Evolutionary conservation across 2,888 invertebrate genomes (phyloP).

Genomic region (Oasisia sp.): DNA sequence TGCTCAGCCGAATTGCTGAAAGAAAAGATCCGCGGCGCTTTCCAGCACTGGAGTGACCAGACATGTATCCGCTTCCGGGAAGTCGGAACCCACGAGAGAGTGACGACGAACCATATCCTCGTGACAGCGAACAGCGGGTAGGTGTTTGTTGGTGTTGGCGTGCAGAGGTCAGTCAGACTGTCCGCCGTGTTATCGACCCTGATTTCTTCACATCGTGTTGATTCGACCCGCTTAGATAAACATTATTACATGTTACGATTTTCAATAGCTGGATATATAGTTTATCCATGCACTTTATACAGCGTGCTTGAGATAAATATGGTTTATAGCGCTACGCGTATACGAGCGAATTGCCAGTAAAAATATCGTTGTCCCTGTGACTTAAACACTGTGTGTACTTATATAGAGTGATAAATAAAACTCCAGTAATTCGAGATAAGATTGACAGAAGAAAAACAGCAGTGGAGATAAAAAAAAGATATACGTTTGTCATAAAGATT

Average conservation of each 20-base stretch:
- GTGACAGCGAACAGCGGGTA: constrained; percentile 1
- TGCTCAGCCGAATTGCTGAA: not conserved
- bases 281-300: no score
- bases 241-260: not conserved
- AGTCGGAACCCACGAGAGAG: constrained; percentile 9
- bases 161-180: not conserved
- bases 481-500: not conserved
- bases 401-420: no score
- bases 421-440: not conserved
- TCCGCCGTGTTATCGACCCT: not conserved
- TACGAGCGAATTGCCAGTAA: no score
- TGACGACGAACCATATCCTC: not conserved
- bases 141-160: not conserved
- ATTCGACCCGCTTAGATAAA: not conserved
- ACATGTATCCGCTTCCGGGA: constrained; percentile 25
- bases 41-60: constrained; percentile 18
- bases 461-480: not conserved
- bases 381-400: no score
- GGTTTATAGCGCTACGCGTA: no score
- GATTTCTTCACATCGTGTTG: not conserved
- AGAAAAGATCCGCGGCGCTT: constrained; percentile 10
- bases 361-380: no score
- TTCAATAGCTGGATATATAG: not conserved
- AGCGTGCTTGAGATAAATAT: no score
- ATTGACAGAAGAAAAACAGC: not conserved